Evolutionary conservation across 2,113 vertebrate genomes (phyloP).

Genomic region (Serilophus lunatus): DNA sequence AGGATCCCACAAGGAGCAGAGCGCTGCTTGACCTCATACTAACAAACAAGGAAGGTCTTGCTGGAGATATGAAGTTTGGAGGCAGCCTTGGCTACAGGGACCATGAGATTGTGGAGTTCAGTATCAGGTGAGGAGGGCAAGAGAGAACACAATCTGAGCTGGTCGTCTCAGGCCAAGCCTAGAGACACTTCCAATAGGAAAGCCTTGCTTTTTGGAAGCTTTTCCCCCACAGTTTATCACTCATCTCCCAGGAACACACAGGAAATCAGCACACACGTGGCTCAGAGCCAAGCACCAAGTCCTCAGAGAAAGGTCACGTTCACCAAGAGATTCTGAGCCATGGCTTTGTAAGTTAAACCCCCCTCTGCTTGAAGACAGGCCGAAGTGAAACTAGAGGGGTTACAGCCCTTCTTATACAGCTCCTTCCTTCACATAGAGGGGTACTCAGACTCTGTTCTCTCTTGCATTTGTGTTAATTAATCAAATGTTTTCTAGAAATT

Average conservation of each 20-base stretch:
- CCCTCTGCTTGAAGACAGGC: too few relatives aligned
- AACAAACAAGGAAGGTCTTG: background rate
- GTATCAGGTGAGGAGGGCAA: too few relatives aligned
- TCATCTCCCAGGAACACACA: too few relatives aligned
- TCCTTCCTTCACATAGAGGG: too few relatives aligned
- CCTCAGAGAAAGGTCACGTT: too few relatives aligned
- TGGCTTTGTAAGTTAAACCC: too few relatives aligned
- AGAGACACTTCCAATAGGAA: fast-evolving
- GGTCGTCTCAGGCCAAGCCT: background rate
- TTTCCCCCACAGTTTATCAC: too few relatives aligned
- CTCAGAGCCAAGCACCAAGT: fast-evolving
- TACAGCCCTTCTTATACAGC: too few relatives aligned
- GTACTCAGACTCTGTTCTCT: background rate
- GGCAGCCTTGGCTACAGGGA: background rate
- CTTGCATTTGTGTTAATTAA: background rate
- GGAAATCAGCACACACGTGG: fast-evolving
- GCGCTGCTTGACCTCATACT: background rate
- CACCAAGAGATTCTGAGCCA: too few relatives aligned
- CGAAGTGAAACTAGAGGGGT: too few relatives aligned
- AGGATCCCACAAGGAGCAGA: background rate
- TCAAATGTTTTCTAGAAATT: background rate
- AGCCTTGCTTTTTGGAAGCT: background rate
- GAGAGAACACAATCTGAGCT: background rate
- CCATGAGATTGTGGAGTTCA: background rate
- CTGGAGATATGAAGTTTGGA: background rate